Conservation (phyloP, 1,140 invertebrate species). For the Linepithema humile region DNA sequence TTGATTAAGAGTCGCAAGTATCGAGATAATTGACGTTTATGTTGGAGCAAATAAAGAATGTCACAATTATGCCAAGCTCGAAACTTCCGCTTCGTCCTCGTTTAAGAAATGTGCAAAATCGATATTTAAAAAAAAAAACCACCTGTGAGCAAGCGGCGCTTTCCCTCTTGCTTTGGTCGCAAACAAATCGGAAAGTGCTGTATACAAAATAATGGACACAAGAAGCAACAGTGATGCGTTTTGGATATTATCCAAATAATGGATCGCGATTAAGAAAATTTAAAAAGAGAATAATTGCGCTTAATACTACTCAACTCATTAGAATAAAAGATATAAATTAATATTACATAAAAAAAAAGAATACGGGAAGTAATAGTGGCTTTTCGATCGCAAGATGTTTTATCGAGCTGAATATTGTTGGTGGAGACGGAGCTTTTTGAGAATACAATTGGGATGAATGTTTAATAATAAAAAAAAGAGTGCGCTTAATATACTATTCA, state of each 20-base stretch:
- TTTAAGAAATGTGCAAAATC: not conserved
- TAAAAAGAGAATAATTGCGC: too few species aligned
- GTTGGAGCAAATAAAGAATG: conserved; percentile 25
- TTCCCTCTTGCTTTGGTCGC: not conserved
- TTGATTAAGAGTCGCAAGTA: conserved; percentile 14
- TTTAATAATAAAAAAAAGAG: conserved; percentile 14
- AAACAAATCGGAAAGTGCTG: not conserved
- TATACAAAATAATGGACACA: not conserved
- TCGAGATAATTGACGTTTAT: conserved; percentile 36
- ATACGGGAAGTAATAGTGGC: not conserved
- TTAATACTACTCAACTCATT: too few species aligned
- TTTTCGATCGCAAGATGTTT: conserved; percentile 3
- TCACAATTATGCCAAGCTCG: not conserved
- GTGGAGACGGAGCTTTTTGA: not conserved
- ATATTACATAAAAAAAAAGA: too few species aligned
- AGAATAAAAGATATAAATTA: too few species aligned
- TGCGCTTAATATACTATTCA: conserved; percentile 57
- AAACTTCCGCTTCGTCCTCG: not conserved
- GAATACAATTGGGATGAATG: not conserved
- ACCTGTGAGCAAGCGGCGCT: not conserved
- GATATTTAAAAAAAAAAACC: not conserved
- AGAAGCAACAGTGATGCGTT: too few species aligned
- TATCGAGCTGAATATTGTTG: not conserved
- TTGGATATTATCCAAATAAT: not conserved
- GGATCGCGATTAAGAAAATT: too few species aligned